Percentiles rank a stretch among this genome's conserved stretches.
These are phyloP conservation scores for Rhaphigaster nebulosa DNA, from an alignment of 2,888 invertebrate species.

Conservation along the genomic window DNA sequence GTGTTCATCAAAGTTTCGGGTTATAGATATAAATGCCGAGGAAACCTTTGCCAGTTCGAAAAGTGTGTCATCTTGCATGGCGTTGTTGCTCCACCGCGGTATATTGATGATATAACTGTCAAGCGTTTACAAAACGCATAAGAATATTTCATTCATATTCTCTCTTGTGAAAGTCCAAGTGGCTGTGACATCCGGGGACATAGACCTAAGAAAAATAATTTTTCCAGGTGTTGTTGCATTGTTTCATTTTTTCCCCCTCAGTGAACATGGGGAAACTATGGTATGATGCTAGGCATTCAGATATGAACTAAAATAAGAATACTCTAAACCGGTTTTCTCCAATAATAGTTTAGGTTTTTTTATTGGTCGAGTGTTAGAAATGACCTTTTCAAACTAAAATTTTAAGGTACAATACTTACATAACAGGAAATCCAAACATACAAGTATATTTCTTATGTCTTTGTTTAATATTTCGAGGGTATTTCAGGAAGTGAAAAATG, in stretches of 20 bases:
- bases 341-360: not conserved
- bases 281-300: not conserved
- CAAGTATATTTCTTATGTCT: too few species aligned
- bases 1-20: not conserved
- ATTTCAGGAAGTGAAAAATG: too few species aligned
- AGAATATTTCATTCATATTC: conserved; percentile 7
- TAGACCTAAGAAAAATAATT: not conserved
- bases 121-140: not conserved
- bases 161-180: conserved; percentile 2
- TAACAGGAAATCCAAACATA: too few species aligned
- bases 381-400: too few species aligned
- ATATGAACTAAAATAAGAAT: not conserved
- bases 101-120: conserved; percentile 9
- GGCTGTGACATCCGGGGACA: not conserved
- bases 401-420: too few species aligned
- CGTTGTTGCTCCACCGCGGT: not conserved
- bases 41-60: not conserved
- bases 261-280: not conserved
- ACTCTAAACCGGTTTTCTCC: not conserved
- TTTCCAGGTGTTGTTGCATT: not conserved
- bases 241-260: not conserved
- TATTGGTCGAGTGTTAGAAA: too few species aligned
- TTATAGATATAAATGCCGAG: not conserved
- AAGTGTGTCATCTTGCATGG: conserved; percentile 9
- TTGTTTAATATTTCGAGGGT: too few species aligned